These are phyloP conservation scores for Carduelis carduelis DNA, from an alignment of 2,797 vertebrate species.

Conservation along the genomic window DNA sequence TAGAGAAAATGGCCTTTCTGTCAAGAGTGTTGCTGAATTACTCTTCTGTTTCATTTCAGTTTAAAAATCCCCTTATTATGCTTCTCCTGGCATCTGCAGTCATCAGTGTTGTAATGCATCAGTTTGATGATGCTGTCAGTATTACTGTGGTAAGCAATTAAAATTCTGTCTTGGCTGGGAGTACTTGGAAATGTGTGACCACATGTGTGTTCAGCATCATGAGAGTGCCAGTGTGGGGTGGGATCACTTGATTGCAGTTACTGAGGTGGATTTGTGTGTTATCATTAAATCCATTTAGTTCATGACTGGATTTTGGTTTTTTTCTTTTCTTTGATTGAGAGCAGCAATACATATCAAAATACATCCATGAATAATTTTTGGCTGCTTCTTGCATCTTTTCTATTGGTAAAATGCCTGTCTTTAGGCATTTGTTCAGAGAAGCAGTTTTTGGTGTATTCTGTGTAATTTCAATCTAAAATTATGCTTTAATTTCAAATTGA, in stretches of 20 bases:
- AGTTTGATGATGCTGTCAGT: conserved; percentile 97
- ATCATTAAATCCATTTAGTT: not conserved
- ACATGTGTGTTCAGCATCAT: rapidly evolving
- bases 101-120: conserved; percentile 96
- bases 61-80: conserved; percentile 98
- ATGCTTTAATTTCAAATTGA: not conserved
- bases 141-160: conserved; percentile 92
- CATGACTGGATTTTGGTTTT: not conserved
- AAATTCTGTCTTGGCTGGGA: not conserved
- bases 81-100: conserved; percentile 94
- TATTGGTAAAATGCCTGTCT: not conserved
- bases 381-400: not conserved
- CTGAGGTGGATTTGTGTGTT: not conserved
- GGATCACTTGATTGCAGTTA: not conserved
- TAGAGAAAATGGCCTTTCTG: not conserved
- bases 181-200: not conserved
- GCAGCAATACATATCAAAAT: not conserved
- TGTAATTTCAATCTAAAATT: not conserved
- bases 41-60: conserved; percentile 79
- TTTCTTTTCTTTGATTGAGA: not conserved
- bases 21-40: conserved; percentile 20
- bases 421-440: not conserved
- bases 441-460: not conserved
- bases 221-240: not conserved
- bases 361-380: not conserved